Conservation (phyloP, 2,888 invertebrate species). For the Meliscaeva auricollis region DNA sequence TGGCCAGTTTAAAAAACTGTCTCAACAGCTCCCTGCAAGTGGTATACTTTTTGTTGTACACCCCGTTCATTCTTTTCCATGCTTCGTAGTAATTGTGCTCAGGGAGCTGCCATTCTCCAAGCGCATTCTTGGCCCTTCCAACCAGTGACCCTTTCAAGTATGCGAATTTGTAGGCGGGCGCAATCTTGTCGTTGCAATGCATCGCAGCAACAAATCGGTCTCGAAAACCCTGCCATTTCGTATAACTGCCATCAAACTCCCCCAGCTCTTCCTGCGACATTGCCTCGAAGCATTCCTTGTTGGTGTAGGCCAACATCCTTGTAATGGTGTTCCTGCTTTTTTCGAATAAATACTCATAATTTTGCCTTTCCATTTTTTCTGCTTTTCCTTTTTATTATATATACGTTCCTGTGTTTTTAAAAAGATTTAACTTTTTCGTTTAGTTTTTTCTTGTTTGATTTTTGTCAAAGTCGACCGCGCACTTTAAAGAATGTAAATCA, state of each 20-base stretch:
- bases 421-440: too few relatives aligned
- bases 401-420: too few relatives aligned
- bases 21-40: conserved; percentile 1
- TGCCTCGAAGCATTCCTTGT: too few relatives aligned
- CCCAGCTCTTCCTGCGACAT: too few relatives aligned
- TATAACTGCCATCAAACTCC: background rate
- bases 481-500: too few relatives aligned
- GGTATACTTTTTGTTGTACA: background rate
- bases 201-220: background rate
- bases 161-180: background rate
- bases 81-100: background rate
- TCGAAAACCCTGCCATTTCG: background rate
- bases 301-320: too few relatives aligned
- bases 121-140: background rate
- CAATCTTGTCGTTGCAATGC: background rate
- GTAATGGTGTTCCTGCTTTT: too few relatives aligned
- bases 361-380: too few relatives aligned
- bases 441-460: too few relatives aligned
- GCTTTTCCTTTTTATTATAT: too few relatives aligned
- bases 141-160: background rate
- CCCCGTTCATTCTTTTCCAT: background rate
- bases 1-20: background rate
- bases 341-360: too few relatives aligned
- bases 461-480: too few relatives aligned
- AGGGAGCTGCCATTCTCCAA: background rate